Conservation (phyloP, 2,113 vertebrate species). For the Cromileptes altivelis region DNA sequence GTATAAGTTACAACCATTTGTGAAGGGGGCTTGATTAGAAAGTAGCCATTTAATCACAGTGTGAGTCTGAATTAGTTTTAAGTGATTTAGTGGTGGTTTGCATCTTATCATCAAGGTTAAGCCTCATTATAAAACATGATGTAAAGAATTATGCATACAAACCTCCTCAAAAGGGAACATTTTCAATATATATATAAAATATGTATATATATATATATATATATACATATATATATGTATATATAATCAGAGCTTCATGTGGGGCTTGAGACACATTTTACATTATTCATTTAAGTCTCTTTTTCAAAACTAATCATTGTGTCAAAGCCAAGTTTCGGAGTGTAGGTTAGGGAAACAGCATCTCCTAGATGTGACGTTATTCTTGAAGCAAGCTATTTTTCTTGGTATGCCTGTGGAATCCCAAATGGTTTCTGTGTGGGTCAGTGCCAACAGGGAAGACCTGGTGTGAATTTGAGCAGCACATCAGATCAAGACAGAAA, state of each 20-base stretch:
- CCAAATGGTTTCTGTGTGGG: slow-evolving; percentile 57
- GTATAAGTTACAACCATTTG: neutral
- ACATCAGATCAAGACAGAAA: slow-evolving; percentile 23
- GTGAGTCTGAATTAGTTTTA: neutral
- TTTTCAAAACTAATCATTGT: neutral
- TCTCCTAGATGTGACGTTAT: neutral
- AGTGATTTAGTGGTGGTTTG: neutral
- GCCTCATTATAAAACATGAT: neutral
- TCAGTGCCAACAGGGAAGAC: slow-evolving; percentile 54
- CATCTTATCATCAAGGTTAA: neutral
- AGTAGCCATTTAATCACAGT: neutral
- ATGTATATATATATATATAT: too few relatives aligned
- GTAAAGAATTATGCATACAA: neutral
- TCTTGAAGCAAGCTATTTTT: neutral
- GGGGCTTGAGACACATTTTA: neutral
- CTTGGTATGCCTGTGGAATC: slow-evolving; percentile 21
- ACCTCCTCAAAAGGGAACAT: neutral
- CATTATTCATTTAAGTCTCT: neutral
- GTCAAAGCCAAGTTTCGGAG: neutral
- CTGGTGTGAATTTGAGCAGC: neutral
- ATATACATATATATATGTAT: too few relatives aligned
- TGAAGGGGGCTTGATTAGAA: neutral
- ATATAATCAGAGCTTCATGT: neutral
- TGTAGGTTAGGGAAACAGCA: neutral
- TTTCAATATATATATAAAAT: too few relatives aligned